Percentiles rank a stretch among this genome's conserved stretches.
Evolutionary conservation across 2,113 vertebrate species (phyloP).

Genomic region (Saiga tatarica): DNA sequence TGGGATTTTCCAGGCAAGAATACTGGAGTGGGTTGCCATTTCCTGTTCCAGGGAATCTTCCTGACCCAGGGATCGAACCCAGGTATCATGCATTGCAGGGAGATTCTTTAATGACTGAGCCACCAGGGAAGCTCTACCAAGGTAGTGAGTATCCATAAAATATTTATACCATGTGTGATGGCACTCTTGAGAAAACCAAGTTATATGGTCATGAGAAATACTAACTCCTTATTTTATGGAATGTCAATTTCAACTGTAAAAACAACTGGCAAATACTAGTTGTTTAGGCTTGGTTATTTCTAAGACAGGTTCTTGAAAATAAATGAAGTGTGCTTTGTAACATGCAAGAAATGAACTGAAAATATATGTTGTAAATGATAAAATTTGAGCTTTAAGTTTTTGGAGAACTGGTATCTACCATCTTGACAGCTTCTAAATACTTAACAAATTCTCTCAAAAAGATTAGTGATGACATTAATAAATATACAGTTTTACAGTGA

Average conservation of each 20-base stretch:
- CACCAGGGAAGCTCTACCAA: background rate
- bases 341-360: background rate
- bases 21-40: background rate
- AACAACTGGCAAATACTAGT: background rate
- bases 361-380: background rate
- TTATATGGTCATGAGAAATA: background rate
- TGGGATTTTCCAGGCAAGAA: background rate
- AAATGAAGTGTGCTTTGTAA: background rate
- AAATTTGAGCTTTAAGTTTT: background rate
- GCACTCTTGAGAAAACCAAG: background rate
- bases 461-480: background rate
- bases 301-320: background rate
- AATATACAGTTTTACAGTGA: background rate
- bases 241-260: background rate
- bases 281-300: background rate
- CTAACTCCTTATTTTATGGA: background rate
- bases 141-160: background rate
- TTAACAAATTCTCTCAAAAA: background rate
- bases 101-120: background rate
- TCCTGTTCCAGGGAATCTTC: background rate
- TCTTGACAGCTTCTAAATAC: background rate
- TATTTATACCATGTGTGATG: background rate
- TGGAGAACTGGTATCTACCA: background rate
- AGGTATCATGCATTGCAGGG: background rate
- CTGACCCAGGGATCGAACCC: background rate